A percentile compares a stretch with the other conserved stretches of the same genome.
phyloP scores from a whole-genome alignment of 2,888 invertebrate genomes.

The Perdita meconis region DNA sequence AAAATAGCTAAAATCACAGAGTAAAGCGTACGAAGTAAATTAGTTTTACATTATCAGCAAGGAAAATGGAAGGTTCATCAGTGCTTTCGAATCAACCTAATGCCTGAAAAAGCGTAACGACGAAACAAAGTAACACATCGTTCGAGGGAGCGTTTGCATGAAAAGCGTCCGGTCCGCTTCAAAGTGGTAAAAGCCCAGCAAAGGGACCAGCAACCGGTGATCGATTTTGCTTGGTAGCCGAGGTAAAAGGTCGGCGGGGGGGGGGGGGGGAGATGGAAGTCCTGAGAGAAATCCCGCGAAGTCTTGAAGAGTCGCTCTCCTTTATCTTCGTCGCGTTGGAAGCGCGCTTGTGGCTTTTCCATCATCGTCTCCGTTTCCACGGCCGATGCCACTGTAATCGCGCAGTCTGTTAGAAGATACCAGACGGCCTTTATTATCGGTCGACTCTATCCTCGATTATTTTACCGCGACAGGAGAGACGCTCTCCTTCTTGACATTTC shows the following conservation, averaged over 20 bases:
- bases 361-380: constrained; percentile 22
- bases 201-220: not conserved
- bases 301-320: not conserved
- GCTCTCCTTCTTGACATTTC: not conserved
- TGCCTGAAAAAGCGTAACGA: too few relatives aligned
- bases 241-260: not conserved
- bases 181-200: not conserved
- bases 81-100: too few relatives aligned
- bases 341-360: constrained; percentile 16
- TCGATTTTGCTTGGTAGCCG: not conserved
- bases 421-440: constrained; percentile 41
- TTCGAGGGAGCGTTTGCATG: too few relatives aligned
- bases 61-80: too few relatives aligned
- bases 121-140: too few relatives aligned
- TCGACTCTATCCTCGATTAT: constrained; percentile 19
- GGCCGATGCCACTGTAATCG: constrained; percentile 26
- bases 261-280: too few relatives aligned
- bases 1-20: too few relatives aligned
- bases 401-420: constrained; percentile 30
- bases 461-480: not conserved
- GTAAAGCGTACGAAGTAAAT: too few relatives aligned
- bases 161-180: too few relatives aligned
- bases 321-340: constrained; percentile 4
- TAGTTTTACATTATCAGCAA: not conserved
- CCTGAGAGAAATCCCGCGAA: not conserved